phyloP scores from a whole-genome alignment of 1,140 invertebrate species.

The Homalodisca vitripennis region DNA sequence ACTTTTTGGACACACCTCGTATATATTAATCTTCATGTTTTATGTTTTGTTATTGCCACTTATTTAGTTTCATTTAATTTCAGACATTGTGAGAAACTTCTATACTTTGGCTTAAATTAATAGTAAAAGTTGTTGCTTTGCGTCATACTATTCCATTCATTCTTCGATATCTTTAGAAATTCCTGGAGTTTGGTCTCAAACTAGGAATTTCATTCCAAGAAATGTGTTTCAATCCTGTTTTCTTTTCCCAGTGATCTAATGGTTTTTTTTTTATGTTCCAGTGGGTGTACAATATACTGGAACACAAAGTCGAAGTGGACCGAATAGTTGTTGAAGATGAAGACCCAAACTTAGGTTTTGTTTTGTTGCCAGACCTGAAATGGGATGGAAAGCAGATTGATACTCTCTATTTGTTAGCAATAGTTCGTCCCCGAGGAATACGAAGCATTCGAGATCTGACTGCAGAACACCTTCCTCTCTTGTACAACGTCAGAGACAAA shows the following conservation, averaged over 20 bases:
- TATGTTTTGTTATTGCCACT: too few relatives aligned
- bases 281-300: slow-evolving; percentile 97
- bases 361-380: slow-evolving; percentile 89
- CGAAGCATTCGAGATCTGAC: slow-evolving; percentile 83
- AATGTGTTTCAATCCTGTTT: neutral
- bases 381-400: slow-evolving; percentile 80
- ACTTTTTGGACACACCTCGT: too few relatives aligned
- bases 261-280: slow-evolving; percentile 52
- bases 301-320: slow-evolving; percentile 86
- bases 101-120: too few relatives aligned
- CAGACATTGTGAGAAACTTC: too few relatives aligned
- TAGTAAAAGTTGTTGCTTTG: neutral
- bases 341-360: slow-evolving; percentile 78
- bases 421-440: slow-evolving; percentile 69
- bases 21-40: too few relatives aligned
- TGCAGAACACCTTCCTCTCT: slow-evolving; percentile 71
- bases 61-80: too few relatives aligned
- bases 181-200: neutral
- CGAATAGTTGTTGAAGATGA: slow-evolving; percentile 82
- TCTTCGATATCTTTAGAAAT: neutral
- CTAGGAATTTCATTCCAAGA: neutral
- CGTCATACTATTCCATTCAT: neutral
- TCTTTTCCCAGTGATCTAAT: neutral
- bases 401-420: slow-evolving; percentile 80
- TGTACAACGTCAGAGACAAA: slow-evolving; percentile 77